These are phyloP conservation scores for Xiphophorus couchianus DNA, from an alignment of 2,113 vertebrate genomes.

Conservation along the genomic window DNA sequence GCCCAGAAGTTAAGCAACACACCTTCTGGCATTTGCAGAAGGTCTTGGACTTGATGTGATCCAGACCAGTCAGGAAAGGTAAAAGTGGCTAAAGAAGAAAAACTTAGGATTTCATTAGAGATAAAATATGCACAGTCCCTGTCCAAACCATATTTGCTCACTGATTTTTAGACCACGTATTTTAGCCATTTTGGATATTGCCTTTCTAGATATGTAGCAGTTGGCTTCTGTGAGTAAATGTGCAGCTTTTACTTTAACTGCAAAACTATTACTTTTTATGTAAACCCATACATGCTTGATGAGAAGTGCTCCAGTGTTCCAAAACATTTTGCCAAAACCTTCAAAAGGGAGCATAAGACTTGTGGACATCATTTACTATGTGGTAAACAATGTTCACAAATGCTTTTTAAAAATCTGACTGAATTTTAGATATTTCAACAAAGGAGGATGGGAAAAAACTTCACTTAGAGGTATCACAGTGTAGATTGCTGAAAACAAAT, in stretches of 20 bases:
- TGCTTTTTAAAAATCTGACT: neutral
- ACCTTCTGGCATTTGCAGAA: constrained; percentile 64
- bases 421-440: neutral
- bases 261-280: neutral
- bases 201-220: neutral
- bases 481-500: too few species aligned
- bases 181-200: neutral
- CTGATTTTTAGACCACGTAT: neutral
- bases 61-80: constrained; percentile 41
- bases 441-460: neutral
- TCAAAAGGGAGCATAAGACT: too few species aligned
- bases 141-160: constrained; percentile 16
- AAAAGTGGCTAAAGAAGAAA: constrained; percentile 38
- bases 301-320: neutral
- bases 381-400: neutral
- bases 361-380: neutral
- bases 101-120: constrained; percentile 18
- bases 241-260: too few species aligned
- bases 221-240: too few species aligned
- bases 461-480: neutral
- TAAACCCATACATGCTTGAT: neutral
- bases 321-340: neutral
- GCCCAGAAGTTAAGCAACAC: constrained; percentile 67
- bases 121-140: constrained; percentile 11
- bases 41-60: constrained; percentile 57